These are phyloP conservation scores for Sinosuthora webbiana DNA, from an alignment of 2,113 vertebrate genomes.

Conservation along the genomic window DNA sequence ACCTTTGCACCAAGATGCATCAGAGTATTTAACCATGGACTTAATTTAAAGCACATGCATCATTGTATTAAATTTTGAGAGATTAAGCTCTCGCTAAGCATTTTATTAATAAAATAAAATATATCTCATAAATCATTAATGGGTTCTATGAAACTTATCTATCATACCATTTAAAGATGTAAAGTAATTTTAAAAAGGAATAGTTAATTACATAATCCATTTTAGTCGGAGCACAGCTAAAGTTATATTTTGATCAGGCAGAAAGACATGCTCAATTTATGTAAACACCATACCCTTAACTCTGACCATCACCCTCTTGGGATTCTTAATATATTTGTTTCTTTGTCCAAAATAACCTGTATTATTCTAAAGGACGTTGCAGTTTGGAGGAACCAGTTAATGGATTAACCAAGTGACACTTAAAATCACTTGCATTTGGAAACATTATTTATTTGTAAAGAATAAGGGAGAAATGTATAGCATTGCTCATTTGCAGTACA, in stretches of 20 bases:
- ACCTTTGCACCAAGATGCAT: background rate
- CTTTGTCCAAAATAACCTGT: constrained; percentile 25
- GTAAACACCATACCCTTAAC: constrained; percentile 58
- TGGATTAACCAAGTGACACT: constrained; percentile 42
- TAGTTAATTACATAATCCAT: constrained; percentile 56
- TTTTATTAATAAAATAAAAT: constrained; percentile 69
- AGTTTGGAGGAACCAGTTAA: constrained; percentile 16
- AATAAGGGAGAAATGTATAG: constrained; percentile 34
- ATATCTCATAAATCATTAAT: constrained; percentile 56
- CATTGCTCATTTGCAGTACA: constrained; percentile 47
- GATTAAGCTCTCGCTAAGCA: constrained; percentile 48
- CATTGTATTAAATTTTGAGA: constrained; percentile 47
- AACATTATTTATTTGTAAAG: constrained; percentile 34
- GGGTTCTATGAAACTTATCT: constrained; percentile 45
- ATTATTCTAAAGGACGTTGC: background rate
- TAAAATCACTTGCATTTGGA: constrained; percentile 47
- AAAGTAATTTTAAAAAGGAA: constrained; percentile 60
- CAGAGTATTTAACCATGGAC: background rate
- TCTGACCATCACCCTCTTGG: constrained; percentile 40
- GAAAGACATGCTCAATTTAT: constrained; percentile 31
- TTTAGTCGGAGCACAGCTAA: background rate
- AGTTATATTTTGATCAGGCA: constrained; percentile 32
- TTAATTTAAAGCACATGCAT: constrained; percentile 53
- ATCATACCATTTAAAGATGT: constrained; percentile 57
- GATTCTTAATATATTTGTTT: constrained; percentile 19